A percentile compares a stretch with the other conserved stretches of the same genome.
phyloP scores from a whole-genome alignment of 2,888 invertebrate species.

The Girardia tigrina region DNA sequence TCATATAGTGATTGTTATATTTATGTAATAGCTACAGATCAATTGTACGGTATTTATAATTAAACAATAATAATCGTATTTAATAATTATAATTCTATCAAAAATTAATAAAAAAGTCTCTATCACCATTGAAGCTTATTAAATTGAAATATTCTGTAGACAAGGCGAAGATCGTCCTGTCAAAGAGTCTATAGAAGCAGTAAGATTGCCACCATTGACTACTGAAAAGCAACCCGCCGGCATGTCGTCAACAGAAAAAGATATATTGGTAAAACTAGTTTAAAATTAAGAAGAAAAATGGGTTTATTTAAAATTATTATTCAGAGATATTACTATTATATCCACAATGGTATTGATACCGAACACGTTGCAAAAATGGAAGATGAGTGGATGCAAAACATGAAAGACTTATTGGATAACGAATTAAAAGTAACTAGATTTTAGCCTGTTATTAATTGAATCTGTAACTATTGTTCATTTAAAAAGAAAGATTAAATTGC shows the following conservation, averaged over 20 bases:
- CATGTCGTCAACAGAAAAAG: slow-evolving; percentile 47
- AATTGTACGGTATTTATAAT: slow-evolving; percentile 18
- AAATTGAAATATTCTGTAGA: too few species aligned
- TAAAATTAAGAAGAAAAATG: background rate
- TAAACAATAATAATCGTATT: too few species aligned
- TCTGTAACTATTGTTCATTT: too few species aligned
- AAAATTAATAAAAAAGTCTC: too few species aligned
- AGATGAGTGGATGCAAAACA: slow-evolving; percentile 57
- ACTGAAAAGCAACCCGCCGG: slow-evolving; percentile 41
- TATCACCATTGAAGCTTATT: too few species aligned
- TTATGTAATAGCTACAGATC: too few species aligned
- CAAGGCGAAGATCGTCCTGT: slow-evolving; percentile 44
- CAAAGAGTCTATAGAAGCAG: slow-evolving; percentile 40
- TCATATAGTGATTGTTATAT: too few species aligned
- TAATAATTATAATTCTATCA: too few species aligned
- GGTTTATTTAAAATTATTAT: too few species aligned
- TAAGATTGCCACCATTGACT: slow-evolving; percentile 42
- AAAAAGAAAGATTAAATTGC: too few species aligned
- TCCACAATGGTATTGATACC: slow-evolving; percentile 75
- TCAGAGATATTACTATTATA: slow-evolving; percentile 70
- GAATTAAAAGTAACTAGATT: slow-evolving; percentile 43
- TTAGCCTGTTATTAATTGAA: too few species aligned
- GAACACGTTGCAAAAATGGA: slow-evolving; percentile 73
- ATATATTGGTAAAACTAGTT: slow-evolving; percentile 44
- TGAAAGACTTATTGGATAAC: slow-evolving; percentile 47